Evolutionary conservation across 2,797 vertebrate species (phyloP).

Genomic region (Pterois miles): DNA sequence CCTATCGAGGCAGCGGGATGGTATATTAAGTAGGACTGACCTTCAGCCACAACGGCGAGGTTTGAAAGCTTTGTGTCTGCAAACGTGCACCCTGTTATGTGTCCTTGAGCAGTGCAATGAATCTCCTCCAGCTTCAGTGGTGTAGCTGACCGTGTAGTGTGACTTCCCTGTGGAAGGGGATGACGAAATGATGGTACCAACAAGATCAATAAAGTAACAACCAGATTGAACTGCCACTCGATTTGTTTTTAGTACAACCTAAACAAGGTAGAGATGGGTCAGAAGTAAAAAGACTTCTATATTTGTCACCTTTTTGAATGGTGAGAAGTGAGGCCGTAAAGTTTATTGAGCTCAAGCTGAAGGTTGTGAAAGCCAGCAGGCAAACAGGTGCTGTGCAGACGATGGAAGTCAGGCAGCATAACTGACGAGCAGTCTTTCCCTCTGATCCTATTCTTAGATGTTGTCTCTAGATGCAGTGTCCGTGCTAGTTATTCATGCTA

Average conservation of each 20-base stretch:
- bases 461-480: conserved; percentile 28
- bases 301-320: conserved; percentile 30
- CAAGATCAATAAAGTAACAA: not conserved
- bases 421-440: conserved; percentile 1
- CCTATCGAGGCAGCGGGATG: not conserved
- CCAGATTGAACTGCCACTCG: not conserved
- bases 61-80: conserved; percentile 13
- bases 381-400: conserved; percentile 47
- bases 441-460: conserved; percentile 51
- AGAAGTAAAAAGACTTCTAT: conserved; percentile 8
- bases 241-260: not conserved
- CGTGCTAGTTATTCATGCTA: conserved; percentile 41
- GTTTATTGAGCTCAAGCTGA: conserved; percentile 30
- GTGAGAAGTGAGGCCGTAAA: conserved; percentile 13
- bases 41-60: not conserved
- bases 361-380: conserved; percentile 30
- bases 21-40: conserved; percentile 32
- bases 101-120: conserved; percentile 16
- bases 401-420: conserved; percentile 9
- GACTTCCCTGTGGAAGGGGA: not conserved
- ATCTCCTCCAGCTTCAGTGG: not conserved
- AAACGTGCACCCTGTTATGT: not conserved
- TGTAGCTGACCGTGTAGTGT: not conserved
- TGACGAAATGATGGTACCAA: not conserved
- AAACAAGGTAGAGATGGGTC: not conserved